Percentiles rank a stretch among this genome's conserved stretches.
Conservation (phyloP, 2,888 invertebrate species). For the Meteorus colon region DNA sequence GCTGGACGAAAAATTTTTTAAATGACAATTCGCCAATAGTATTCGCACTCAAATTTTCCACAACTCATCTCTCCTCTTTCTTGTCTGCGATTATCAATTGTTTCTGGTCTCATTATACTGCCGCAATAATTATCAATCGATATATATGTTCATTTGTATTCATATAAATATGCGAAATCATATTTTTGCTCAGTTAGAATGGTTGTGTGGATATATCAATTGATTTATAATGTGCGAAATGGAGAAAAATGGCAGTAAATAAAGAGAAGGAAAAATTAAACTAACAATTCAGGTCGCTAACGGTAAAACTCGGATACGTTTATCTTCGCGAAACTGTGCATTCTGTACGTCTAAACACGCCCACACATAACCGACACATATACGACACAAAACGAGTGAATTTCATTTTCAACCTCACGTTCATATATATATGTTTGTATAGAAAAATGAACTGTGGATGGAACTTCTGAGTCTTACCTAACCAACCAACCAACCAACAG, state of each 20-base stretch:
- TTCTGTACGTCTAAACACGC: slow-evolving; percentile 45
- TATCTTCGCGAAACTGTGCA: slow-evolving; percentile 60
- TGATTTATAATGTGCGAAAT: neutral
- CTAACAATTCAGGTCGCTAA: slow-evolving; percentile 65
- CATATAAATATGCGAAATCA: neutral
- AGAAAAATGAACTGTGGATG: neutral
- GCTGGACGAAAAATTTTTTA: neutral
- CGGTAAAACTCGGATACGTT: slow-evolving; percentile 62
- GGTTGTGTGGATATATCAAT: neutral
- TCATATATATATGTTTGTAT: slow-evolving; percentile 8
- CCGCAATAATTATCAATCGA: too few species aligned
- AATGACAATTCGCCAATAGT: neutral
- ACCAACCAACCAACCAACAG: slow-evolving; percentile 36
- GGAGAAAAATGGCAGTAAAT: slow-evolving; percentile 19
- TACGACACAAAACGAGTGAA: neutral
- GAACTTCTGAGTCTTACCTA: slow-evolving; percentile 44
- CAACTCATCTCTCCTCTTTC: neutral
- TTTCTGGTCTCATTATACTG: too few species aligned
- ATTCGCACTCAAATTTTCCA: neutral
- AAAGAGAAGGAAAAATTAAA: slow-evolving; percentile 30
- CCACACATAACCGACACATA: slow-evolving; percentile 31
- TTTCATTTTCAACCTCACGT: slow-evolving; percentile 13
- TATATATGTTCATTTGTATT: too few species aligned
- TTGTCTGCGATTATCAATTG: neutral
- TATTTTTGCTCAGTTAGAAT: neutral